phyloP scores from a whole-genome alignment of 2,888 invertebrate species.

The Seira musarum region DNA sequence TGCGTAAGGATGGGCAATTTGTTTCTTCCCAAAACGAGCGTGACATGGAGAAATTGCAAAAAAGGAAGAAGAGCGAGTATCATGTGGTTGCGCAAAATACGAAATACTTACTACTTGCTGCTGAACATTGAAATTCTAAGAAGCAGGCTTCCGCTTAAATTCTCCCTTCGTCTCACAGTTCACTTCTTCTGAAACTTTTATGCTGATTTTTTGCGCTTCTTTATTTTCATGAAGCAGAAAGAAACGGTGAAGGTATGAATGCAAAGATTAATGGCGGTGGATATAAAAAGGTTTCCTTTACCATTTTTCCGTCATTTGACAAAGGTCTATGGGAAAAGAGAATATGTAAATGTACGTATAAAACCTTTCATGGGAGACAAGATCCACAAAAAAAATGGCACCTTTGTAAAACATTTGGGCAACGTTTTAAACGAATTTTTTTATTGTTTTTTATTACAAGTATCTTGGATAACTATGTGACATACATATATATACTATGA shows the following conservation, averaged over 20 bases:
- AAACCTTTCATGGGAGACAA: not conserved
- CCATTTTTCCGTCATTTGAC: not conserved
- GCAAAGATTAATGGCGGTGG: not conserved
- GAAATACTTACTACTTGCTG: too few relatives aligned
- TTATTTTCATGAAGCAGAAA: not conserved
- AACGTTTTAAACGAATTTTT: not conserved
- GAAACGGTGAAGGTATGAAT: not conserved
- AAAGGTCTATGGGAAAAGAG: not conserved
- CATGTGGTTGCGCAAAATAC: not conserved
- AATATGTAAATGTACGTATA: not conserved
- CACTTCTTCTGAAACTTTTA: slow-evolving; percentile 1
- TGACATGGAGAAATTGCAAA: slow-evolving; percentile 21
- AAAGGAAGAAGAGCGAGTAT: not conserved
- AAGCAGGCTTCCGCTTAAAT: not conserved
- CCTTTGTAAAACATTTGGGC: not conserved
- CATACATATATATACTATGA: not conserved
- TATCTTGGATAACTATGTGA: too few relatives aligned
- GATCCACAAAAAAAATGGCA: not conserved
- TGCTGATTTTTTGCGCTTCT: slow-evolving; percentile 7
- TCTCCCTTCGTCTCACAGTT: not conserved
- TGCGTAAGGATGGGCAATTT: slow-evolving; percentile 44
- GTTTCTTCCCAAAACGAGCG: slow-evolving; percentile 15
- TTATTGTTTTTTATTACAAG: not conserved
- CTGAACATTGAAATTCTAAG: not conserved
- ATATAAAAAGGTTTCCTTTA: not conserved